Evolutionary conservation across 1,140 invertebrate species (phyloP).

Genomic region (Frieseomelitta varia): DNA sequence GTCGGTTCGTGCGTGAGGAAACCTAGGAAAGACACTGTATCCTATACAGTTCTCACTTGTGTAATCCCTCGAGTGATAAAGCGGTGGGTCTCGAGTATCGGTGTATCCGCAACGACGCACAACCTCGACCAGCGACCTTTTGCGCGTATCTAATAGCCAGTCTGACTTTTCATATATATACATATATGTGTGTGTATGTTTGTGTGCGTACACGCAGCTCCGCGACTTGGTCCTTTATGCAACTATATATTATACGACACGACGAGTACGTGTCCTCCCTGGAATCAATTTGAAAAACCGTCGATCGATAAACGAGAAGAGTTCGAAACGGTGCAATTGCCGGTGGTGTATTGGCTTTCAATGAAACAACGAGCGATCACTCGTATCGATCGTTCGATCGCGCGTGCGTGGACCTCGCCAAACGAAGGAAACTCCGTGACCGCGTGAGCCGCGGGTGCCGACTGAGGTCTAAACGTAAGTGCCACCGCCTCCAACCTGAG

Average conservation of each 20-base stretch:
- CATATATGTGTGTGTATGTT: no score
- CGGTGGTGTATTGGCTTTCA: background rate
- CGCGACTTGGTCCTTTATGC: background rate
- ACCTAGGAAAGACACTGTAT: background rate
- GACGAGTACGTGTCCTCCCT: background rate
- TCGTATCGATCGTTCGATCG: slow-evolving; percentile 1
- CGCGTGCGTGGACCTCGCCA: background rate
- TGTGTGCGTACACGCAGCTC: background rate
- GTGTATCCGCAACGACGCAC: slow-evolving; percentile 2
- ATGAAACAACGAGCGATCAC: background rate
- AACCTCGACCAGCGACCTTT: slow-evolving; percentile 36
- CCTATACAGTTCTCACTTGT: slow-evolving; percentile 10
- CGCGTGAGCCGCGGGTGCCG: slow-evolving; percentile 76
- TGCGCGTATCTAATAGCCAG: slow-evolving; percentile 5
- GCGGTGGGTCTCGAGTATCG: background rate
- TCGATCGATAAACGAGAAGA: background rate
- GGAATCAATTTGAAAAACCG: background rate
- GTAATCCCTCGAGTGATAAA: slow-evolving; percentile 25
- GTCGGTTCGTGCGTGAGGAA: background rate
- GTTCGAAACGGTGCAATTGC: background rate
- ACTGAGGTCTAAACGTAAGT: slow-evolving; percentile 79
- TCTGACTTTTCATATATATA: background rate
- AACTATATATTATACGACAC: background rate
- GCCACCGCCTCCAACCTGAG: slow-evolving; percentile 78
- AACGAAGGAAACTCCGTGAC: slow-evolving; percentile 43